phyloP scores from a whole-genome alignment of 2,797 vertebrate species.

The Chelon labrosus region DNA sequence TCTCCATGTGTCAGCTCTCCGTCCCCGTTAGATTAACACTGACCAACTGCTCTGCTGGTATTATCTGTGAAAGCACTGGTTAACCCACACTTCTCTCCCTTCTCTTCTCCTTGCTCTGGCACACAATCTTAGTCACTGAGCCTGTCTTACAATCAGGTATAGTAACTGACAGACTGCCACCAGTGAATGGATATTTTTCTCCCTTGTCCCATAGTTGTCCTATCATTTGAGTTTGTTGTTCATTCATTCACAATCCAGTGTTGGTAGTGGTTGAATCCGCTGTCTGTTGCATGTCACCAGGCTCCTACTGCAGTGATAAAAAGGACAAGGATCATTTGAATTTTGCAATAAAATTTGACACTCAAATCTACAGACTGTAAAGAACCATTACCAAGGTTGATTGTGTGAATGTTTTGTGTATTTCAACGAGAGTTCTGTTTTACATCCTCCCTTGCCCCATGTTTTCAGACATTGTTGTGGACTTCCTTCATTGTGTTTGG shows the following conservation, averaged over 20 bases:
- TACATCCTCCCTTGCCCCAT: conserved; percentile 13
- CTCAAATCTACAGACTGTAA: conserved; percentile 31
- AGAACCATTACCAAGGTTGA: conserved; percentile 61
- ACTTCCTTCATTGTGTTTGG: conserved; percentile 40
- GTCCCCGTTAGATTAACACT: conserved; percentile 63
- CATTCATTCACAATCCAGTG: conserved; percentile 34
- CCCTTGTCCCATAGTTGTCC: conserved; percentile 31
- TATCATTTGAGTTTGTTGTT: conserved; percentile 53
- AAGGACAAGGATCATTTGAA: conserved; percentile 2
- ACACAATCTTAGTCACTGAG: conserved; percentile 95
- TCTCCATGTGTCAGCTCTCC: conserved; percentile 54
- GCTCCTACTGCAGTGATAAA: conserved; percentile 8
- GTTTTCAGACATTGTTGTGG: conserved; percentile 42
- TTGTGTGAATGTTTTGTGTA: conserved; percentile 42
- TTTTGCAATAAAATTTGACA: conserved; percentile 8
- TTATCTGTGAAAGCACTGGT: conserved; percentile 74
- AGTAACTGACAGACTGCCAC: conserved; percentile 82
- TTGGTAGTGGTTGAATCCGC: conserved; percentile 64
- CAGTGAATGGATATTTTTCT: conserved; percentile 49
- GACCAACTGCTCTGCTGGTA: conserved; percentile 64
- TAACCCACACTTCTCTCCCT: conserved; percentile 79
- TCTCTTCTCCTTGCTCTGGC: conserved; percentile 82
- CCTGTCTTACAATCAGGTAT: conserved; percentile 99
- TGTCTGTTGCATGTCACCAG: conserved; percentile 33
- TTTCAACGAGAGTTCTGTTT: conserved; percentile 20